Evolutionary conservation across 2,888 invertebrate species (phyloP).

Genomic region (Stenurella melanura): DNA sequence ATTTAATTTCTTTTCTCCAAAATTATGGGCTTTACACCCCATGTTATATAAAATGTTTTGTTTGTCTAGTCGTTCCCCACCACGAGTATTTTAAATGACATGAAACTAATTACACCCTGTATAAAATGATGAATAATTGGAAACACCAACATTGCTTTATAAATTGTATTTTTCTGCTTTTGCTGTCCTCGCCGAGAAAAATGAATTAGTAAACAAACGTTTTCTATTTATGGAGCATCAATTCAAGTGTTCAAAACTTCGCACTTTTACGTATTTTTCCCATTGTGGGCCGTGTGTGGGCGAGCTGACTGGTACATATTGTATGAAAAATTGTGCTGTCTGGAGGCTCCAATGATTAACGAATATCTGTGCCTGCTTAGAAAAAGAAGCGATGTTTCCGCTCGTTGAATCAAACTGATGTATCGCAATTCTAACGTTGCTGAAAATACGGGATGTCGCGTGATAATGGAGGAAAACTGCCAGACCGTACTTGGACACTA

Average conservation of each 20-base stretch:
- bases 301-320: not conserved
- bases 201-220: not conserved
- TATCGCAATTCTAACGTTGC: no score
- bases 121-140: no score
- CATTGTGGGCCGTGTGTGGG: not conserved
- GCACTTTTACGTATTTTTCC: not conserved
- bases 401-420: not conserved
- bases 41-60: no score
- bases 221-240: not conserved
- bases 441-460: no score
- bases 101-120: no score
- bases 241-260: not conserved
- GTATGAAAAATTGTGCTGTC: not conserved
- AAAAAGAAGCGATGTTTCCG: not conserved
- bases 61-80: no score
- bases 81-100: no score
- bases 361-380: not conserved
- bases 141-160: not conserved
- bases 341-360: not conserved
- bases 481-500: no score
- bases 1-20: no score
- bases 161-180: not conserved
- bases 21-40: no score
- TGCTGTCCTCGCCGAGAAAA: not conserved
- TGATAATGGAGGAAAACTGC: no score